These are phyloP conservation scores for Hemichromis elongatus DNA, from an alignment of 2,113 vertebrate species.

Conservation along the genomic window DNA sequence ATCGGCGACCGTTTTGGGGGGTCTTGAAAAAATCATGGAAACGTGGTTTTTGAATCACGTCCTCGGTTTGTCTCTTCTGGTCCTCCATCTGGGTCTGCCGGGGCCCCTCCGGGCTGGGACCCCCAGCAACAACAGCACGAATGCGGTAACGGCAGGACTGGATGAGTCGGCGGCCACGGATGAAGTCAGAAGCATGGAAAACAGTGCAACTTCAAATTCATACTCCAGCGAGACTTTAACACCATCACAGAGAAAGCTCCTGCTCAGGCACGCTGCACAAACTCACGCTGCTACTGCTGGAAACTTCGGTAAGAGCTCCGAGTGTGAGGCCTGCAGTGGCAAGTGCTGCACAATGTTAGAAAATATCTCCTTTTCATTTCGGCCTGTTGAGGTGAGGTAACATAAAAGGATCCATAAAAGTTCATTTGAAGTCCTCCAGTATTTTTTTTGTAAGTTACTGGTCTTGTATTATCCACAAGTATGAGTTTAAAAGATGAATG, in stretches of 20 bases:
- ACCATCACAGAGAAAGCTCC: slow-evolving; percentile 46
- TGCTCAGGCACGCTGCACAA: slow-evolving; percentile 32
- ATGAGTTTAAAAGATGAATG: neutral
- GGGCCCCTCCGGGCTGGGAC: slow-evolving; percentile 56
- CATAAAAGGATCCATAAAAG: neutral
- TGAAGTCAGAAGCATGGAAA: neutral
- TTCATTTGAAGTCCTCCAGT: neutral
- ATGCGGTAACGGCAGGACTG: slow-evolving; percentile 13
- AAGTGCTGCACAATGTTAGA: neutral
- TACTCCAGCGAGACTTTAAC: slow-evolving; percentile 48
- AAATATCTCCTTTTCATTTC: neutral
- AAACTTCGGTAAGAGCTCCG: slow-evolving; percentile 43
- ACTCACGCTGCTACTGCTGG: slow-evolving; percentile 5
- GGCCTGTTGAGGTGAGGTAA: neutral
- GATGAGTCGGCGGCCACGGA: neutral
- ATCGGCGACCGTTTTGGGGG: slow-evolving; percentile 26
- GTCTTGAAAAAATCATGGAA: slow-evolving; percentile 66
- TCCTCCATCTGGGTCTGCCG: slow-evolving; percentile 60
- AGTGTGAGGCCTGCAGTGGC: neutral
- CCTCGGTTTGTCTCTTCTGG: slow-evolving; percentile 47
- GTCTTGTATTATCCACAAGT: neutral
- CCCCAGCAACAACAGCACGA: slow-evolving; percentile 31
- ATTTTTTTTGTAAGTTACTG: neutral
- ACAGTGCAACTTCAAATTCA: slow-evolving; percentile 15
- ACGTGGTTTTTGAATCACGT: slow-evolving; percentile 62